A percentile compares a stretch with the other conserved stretches of the same genome.
phyloP scores from a whole-genome alignment of 2,113 vertebrate species.

The Lepus americanus region DNA sequence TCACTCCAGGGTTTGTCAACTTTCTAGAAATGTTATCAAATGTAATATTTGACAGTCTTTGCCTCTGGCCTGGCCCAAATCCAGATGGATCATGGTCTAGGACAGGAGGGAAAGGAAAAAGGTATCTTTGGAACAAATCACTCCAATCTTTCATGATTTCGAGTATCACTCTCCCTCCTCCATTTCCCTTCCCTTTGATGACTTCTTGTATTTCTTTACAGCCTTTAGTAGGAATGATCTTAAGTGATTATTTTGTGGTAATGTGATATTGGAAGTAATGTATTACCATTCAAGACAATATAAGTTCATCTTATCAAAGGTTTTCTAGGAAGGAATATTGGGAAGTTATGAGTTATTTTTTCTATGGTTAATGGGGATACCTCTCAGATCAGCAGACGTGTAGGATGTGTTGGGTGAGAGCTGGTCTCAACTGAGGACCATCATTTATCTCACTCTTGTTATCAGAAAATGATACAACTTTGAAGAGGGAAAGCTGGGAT shows the following conservation, averaged over 20 bases:
- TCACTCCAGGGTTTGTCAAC: background rate
- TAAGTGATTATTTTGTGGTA: background rate
- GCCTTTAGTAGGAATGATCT: background rate
- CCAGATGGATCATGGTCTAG: background rate
- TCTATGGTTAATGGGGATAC: background rate
- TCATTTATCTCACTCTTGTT: background rate
- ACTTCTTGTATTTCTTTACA: background rate
- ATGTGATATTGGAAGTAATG: background rate
- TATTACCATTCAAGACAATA: background rate
- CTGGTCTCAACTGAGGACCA: background rate
- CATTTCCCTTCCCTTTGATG: background rate
- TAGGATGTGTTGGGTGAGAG: background rate
- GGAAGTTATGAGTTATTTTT: background rate
- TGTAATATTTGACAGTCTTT: background rate
- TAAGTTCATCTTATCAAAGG: background rate
- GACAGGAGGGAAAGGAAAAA: background rate
- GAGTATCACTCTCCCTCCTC: background rate
- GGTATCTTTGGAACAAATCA: background rate
- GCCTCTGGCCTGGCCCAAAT: background rate
- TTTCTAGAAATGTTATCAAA: background rate
- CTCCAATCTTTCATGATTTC: background rate
- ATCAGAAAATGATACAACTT: background rate
- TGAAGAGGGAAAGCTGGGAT: background rate
- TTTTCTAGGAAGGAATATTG: background rate
- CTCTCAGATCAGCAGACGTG: background rate